Percentiles rank a stretch among this genome's conserved stretches.
These are phyloP conservation scores for Antheraea yamamai DNA, from an alignment of 2,888 invertebrate species.

Conservation along the genomic window DNA sequence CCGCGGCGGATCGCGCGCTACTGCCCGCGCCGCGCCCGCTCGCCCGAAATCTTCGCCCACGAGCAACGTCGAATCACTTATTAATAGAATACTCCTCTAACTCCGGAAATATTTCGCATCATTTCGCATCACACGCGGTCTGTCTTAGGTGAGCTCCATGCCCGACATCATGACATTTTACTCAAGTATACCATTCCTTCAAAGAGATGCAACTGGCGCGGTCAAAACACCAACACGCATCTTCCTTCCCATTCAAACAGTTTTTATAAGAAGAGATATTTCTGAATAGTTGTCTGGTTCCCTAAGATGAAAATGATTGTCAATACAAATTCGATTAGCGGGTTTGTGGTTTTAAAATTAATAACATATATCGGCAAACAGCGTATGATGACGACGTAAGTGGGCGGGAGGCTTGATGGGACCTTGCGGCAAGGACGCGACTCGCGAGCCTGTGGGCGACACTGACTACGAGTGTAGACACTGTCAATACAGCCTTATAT, in stretches of 20 bases:
- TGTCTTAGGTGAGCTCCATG: conserved; percentile 58
- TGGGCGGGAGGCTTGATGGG: conserved; percentile 69
- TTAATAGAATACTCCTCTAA: conserved; percentile 81
- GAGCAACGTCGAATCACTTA: conserved; percentile 76
- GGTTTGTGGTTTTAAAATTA: conserved; percentile 19
- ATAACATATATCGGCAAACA: conserved; percentile 27
- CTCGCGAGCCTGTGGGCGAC: conserved; percentile 59
- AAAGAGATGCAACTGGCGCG: background rate
- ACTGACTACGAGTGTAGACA: conserved; percentile 42
- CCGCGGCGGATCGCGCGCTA: conserved; percentile 81
- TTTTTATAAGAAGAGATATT: background rate
- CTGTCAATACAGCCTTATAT: conserved; percentile 65
- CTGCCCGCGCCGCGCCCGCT: conserved; percentile 62
- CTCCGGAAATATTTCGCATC: conserved; percentile 83
- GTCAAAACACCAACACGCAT: background rate
- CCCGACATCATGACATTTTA: conserved; percentile 39
- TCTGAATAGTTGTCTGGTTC: background rate
- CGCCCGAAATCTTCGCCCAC: conserved; percentile 79
- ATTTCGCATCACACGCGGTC: conserved; percentile 75
- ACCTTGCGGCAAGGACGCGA: conserved; percentile 77
- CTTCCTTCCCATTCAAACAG: background rate
- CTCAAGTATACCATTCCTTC: background rate
- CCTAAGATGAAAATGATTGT: background rate
- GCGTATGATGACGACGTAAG: conserved; percentile 38
- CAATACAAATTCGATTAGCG: background rate